A percentile compares a stretch with the other conserved stretches of the same genome.
Conservation (phyloP, 2,888 invertebrate species). For the Apamea epomidion region DNA sequence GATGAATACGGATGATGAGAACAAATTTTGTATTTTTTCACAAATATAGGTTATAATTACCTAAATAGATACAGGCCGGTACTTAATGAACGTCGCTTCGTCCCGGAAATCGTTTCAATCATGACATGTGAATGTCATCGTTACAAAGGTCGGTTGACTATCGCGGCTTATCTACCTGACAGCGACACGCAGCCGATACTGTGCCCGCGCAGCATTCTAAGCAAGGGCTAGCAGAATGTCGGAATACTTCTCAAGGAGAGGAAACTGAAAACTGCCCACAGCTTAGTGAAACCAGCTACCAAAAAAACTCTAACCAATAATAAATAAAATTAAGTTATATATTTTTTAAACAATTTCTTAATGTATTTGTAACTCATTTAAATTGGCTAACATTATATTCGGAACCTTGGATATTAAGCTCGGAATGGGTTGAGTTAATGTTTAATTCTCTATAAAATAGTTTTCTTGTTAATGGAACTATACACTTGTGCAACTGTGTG, state of each 20-base stretch:
- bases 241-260: neutral
- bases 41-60: neutral
- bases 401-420: neutral
- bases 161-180: slow-evolving; percentile 3
- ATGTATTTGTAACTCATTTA: neutral
- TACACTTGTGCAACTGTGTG: neutral
- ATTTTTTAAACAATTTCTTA: neutral
- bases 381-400: neutral
- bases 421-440: neutral
- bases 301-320: neutral
- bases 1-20: neutral
- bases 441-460: neutral
- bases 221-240: neutral
- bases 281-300: neutral
- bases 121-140: neutral
- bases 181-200: neutral
- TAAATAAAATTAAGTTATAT: neutral
- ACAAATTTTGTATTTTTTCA: too few species aligned
- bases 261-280: neutral
- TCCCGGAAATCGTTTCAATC: neutral
- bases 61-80: neutral
- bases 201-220: neutral
- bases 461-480: neutral
- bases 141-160: neutral
- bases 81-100: neutral